Percentiles rank a stretch among this genome's conserved stretches.
phyloP scores from a whole-genome alignment of 2,888 invertebrate species.

The Oscheius sp. region DNA sequence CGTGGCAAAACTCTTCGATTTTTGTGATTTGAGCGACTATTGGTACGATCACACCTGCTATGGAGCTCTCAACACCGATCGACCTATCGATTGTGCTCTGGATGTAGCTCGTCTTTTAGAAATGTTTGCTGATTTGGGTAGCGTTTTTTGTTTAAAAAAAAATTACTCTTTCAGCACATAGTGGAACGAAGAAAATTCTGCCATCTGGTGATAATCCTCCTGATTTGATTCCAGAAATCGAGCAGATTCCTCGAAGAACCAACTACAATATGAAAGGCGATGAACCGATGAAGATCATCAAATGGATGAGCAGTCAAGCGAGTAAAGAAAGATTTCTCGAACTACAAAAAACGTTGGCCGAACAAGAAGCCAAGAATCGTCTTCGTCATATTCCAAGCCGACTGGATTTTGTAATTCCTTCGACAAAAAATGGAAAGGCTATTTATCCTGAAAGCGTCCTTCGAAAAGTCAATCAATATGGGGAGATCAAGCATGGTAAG shows the following conservation, averaged over 20 bases:
- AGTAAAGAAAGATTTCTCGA: no score
- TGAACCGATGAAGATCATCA: constrained; percentile 9
- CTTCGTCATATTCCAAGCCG: not conserved
- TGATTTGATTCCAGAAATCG: constrained; percentile 2
- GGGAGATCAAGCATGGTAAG: not conserved
- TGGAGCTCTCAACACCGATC: constrained; percentile 8
- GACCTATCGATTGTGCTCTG: constrained; percentile 6
- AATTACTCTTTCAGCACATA: not conserved
- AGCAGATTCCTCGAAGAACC: not conserved
- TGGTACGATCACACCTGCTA: constrained; percentile 42
- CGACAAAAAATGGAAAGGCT: not conserved
- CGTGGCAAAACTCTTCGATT: constrained; percentile 68
- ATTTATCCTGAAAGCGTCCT: not conserved
- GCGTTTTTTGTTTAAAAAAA: not conserved
- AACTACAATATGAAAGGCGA: not conserved
- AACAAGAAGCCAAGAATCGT: no score
- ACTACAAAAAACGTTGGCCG: no score
- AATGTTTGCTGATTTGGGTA: constrained; percentile 10
- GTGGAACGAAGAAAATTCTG: no score
- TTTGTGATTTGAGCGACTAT: constrained; percentile 62
- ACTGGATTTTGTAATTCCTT: constrained; percentile 1
- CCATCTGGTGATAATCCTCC: constrained; percentile 1
- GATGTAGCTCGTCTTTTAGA: constrained; percentile 1
- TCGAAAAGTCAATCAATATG: not conserved
- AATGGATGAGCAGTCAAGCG: not conserved